Evolutionary conservation across 2,797 vertebrate species (phyloP), one percentile per base, ranked within the genome.

Genomic region (Hybognathus amarus): DNA sequence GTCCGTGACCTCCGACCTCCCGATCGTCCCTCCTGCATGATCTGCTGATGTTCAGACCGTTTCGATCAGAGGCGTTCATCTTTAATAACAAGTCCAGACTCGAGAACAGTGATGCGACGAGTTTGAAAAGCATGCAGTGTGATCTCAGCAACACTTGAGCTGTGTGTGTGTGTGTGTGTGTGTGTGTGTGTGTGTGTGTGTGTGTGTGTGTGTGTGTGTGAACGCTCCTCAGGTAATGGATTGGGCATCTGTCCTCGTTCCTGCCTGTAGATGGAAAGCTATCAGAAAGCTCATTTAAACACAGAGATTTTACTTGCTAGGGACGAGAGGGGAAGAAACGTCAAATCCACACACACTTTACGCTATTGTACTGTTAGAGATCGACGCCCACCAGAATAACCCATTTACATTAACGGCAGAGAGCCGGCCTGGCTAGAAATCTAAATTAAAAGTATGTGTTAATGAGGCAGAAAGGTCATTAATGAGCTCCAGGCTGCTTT

Each of bases 381-480:
- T 59, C 7, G 22, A 76, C 56, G 54, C 85, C 85, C 85, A 87
- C 83, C n/a, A 61, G 18, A 77, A 68, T 30, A 61, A 66, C 67
- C 71, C 79, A 27, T 84, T 85, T 85, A 83, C 63, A 82, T 86
- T 63, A 74, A 45, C 17, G 18, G 77, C 24, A 56, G 61, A 71
- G 42, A 50, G 86, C 66, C 27, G 56, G 27, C 61, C 73, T 59
- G 86, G 84, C 71, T 83, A 30, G 68, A 82, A 77, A 67, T 85
- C 54, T 30, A 71, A 83, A 85, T 85, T 22, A 81, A 81, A 78
- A 79, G 80, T 66, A 77, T 77, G 85, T 77, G 83, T 69, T 86
- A 89, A 89, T 87, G 80, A 86, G 80, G 54, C 77, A 85, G 77
- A 87, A 81, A 73, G 83, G 83, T 86, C 83, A 86, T 82, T 86